Evolutionary conservation across 2,888 invertebrate genomes (phyloP).

Genomic region (Papilio demoleus): DNA sequence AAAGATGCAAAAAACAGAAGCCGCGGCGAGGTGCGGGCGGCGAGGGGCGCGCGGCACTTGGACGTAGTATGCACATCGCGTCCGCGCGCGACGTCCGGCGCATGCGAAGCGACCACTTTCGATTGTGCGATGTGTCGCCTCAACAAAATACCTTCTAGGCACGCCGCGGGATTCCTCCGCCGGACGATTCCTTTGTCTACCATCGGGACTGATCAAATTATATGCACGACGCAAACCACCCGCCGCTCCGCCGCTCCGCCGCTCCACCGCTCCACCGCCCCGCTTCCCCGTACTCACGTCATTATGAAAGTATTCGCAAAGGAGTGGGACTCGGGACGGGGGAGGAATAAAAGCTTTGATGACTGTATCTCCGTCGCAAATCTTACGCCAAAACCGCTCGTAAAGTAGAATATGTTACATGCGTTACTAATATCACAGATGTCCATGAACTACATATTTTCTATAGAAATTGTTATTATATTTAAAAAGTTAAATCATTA

Average conservation of each 20-base stretch:
- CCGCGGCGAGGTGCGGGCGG: slow-evolving; percentile 54
- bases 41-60: slow-evolving; percentile 49
- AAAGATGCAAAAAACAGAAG: slow-evolving; percentile 73
- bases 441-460: background rate
- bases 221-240: slow-evolving; percentile 26
- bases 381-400: background rate
- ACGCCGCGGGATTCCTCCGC: slow-evolving; percentile 51
- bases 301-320: slow-evolving; percentile 18
- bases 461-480: too few species aligned
- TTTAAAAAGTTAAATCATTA: too few species aligned
- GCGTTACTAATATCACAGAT: too few species aligned
- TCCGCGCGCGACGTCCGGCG: slow-evolving; percentile 58
- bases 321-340: background rate
- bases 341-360: slow-evolving; percentile 16
- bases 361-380: background rate
- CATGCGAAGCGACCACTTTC: slow-evolving; percentile 76
- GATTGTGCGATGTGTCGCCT: slow-evolving; percentile 62
- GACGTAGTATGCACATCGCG: slow-evolving; percentile 60
- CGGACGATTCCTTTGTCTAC: slow-evolving; percentile 59
- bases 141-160: slow-evolving; percentile 56
- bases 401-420: background rate
- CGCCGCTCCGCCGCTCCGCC: slow-evolving; percentile 1
- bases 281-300: slow-evolving; percentile 18
- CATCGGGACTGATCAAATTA: slow-evolving; percentile 48
- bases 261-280: background rate